Evolutionary conservation across 1,140 invertebrate species (phyloP).

Genomic region (Temnothorax curvispinosus): DNA sequence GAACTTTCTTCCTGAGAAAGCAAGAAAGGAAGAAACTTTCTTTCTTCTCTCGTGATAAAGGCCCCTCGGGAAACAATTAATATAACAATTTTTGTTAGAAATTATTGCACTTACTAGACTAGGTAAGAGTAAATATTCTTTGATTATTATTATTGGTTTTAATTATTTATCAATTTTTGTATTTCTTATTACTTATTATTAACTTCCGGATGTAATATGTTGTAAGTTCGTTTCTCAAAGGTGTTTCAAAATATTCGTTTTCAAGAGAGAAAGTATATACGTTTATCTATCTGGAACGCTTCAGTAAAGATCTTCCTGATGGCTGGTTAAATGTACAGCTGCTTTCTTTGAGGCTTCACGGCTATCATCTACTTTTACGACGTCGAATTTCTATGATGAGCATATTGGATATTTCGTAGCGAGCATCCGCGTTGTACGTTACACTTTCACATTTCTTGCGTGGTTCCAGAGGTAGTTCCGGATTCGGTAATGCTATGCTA

Average conservation of each 20-base stretch:
- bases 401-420: neutral
- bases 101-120: conserved; percentile 8
- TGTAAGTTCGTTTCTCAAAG: neutral
- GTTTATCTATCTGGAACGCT: neutral
- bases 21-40: conserved; percentile 20
- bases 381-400: conserved; percentile 41
- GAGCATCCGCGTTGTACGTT: conserved; percentile 61
- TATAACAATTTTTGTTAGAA: neutral
- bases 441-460: conserved; percentile 73
- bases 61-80: neutral
- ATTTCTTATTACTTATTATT: neutral
- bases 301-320: neutral
- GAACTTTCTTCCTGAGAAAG: conserved; percentile 31
- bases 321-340: neutral
- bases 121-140: neutral
- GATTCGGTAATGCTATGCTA: conserved; percentile 42
- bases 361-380: neutral
- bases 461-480: conserved; percentile 29
- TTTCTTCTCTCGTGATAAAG: neutral
- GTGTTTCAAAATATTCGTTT: neutral
- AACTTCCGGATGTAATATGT: neutral
- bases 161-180: neutral
- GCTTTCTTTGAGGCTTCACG: neutral
- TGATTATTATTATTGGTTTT: neutral
- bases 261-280: conserved; percentile 20